Conservation (phyloP, 2,797 vertebrate genomes). For the Acestrorhynchus altus region DNA sequence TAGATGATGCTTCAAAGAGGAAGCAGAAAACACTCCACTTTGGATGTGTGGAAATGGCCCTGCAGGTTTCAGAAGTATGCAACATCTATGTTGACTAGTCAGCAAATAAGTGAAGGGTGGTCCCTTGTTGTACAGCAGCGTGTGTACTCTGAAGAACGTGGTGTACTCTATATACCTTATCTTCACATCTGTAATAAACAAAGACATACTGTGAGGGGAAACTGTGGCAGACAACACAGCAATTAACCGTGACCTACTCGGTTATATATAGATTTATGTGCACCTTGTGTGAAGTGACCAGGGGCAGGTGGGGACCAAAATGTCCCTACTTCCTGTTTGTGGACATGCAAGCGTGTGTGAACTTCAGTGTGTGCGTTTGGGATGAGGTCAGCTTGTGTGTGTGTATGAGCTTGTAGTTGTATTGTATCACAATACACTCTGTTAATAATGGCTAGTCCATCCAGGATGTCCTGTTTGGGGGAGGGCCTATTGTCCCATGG, state of each 20-base stretch:
- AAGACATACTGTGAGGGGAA: background rate
- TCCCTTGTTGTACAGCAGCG: no score
- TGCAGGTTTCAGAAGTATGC: no score
- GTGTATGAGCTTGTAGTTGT: slow-evolving; percentile 46
- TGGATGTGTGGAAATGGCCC: no score
- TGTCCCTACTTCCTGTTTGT: slow-evolving; percentile 55
- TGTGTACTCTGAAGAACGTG: background rate
- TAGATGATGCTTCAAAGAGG: no score
- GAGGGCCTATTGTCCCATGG: slow-evolving; percentile 71
- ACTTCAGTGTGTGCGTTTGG: slow-evolving; percentile 17
- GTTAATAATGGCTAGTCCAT: slow-evolving; percentile 75
- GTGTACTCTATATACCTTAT: slow-evolving; percentile 5
- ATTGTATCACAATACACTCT: slow-evolving; percentile 62
- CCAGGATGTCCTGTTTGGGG: slow-evolving; percentile 79
- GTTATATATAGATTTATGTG: slow-evolving; percentile 21
- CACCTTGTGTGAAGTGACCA: slow-evolving; percentile 16
- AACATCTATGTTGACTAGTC: no score
- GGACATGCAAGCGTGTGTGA: slow-evolving; percentile 9
- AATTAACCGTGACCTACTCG: slow-evolving; percentile 33
- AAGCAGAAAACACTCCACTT: no score
- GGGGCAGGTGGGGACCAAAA: slow-evolving; percentile 40
- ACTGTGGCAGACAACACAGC: slow-evolving; percentile 21
- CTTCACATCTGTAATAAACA: slow-evolving; percentile 36
- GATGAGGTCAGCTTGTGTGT: slow-evolving; percentile 46
- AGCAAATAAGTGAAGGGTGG: no score